Conservation (phyloP, 2,888 invertebrate species). For the Hirtodrosophila histrioides region DNA sequence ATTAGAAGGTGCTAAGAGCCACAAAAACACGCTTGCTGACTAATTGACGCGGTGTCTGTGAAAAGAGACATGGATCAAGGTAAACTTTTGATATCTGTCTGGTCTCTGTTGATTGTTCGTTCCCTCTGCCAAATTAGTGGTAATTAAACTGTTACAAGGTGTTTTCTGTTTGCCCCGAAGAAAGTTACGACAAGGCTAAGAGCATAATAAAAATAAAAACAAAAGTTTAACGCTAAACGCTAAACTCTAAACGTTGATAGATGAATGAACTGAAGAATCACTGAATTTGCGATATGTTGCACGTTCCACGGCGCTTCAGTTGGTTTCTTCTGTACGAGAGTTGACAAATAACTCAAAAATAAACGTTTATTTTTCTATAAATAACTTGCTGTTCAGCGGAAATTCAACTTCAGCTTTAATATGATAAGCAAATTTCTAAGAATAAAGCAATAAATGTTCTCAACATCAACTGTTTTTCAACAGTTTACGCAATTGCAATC, state of each 20-base stretch:
- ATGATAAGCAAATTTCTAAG: no score
- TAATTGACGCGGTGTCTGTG: constrained; percentile 46
- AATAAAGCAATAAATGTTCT: no score
- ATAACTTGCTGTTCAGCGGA: no score
- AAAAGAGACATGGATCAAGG: constrained; percentile 52
- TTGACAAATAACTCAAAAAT: constrained; percentile 23
- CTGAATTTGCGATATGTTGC: constrained; percentile 23
- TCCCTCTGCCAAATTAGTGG: constrained; percentile 59
- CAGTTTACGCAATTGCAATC: no score
- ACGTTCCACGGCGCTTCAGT: constrained; percentile 13
- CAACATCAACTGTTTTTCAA: no score
- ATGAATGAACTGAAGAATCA: constrained; percentile 31
- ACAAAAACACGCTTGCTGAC: constrained; percentile 32
- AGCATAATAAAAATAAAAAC: constrained; percentile 4
- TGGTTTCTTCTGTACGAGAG: background rate
- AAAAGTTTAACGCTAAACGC: background rate
- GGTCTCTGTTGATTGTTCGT: constrained; percentile 1
- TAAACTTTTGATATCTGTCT: constrained; percentile 28
- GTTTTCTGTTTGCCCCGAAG: constrained; percentile 53
- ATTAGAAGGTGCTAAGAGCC: constrained; percentile 54
- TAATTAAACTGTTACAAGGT: constrained; percentile 78
- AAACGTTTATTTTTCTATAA: background rate
- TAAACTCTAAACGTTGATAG: background rate
- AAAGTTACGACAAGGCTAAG: constrained; percentile 49
- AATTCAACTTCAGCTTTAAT: no score